Conservation (phyloP, 1,140 invertebrate genomes). For the Scaptomyza hsui region DNA sequence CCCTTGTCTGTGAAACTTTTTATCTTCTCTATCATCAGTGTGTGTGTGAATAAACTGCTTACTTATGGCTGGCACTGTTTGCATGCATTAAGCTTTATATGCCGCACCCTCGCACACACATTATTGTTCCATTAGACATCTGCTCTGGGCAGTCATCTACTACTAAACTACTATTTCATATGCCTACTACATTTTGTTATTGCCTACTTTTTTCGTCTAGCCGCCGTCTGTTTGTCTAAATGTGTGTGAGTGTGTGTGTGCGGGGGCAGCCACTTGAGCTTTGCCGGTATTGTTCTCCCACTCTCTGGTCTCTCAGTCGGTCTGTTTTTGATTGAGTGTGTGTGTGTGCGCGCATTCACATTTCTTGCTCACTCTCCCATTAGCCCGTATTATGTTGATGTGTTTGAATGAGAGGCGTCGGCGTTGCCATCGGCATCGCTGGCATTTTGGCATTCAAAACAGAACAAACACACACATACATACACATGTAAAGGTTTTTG, state of each 20-base stretch:
- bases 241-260: background rate
- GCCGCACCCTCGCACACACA: slow-evolving; percentile 45
- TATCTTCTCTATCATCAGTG: too few species aligned
- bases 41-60: slow-evolving; percentile 9
- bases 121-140: slow-evolving; percentile 69
- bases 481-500: background rate
- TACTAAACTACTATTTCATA: slow-evolving; percentile 53
- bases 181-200: slow-evolving; percentile 58
- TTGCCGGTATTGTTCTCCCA: slow-evolving; percentile 53
- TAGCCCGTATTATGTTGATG: slow-evolving; percentile 66
- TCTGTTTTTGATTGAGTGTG: background rate
- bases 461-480: slow-evolving; percentile 13
- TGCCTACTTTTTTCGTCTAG: slow-evolving; percentile 53
- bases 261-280: slow-evolving; percentile 62
- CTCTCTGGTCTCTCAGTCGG: slow-evolving; percentile 19
- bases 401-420: slow-evolving; percentile 54
- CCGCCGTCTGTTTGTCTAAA: slow-evolving; percentile 49
- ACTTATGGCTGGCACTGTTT: slow-evolving; percentile 34
- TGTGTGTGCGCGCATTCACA: slow-evolving; percentile 6
- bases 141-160: slow-evolving; percentile 39
- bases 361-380: slow-evolving; percentile 41
- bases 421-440: slow-evolving; percentile 26
- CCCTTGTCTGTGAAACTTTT: too few species aligned
- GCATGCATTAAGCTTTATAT: slow-evolving; percentile 30
- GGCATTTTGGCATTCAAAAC: slow-evolving; percentile 40